Conservation (phyloP, 2,888 invertebrate species). For the Dexiosoma caninum region DNA sequence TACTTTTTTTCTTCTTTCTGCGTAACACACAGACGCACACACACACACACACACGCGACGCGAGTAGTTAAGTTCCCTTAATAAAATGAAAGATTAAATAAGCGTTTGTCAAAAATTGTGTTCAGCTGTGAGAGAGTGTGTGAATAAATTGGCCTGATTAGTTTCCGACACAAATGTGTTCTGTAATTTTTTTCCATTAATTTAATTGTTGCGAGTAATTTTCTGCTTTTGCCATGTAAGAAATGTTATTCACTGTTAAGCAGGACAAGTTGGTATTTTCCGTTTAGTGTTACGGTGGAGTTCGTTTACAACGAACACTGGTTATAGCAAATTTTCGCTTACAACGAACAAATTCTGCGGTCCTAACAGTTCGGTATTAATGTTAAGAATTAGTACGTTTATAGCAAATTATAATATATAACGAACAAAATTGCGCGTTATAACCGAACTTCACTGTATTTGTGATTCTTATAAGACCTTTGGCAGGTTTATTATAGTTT, state of each 20-base stretch:
- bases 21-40: neutral
- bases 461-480: neutral
- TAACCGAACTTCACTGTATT: neutral
- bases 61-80: neutral
- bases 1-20: neutral
- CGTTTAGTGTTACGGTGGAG: too few species aligned
- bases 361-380: too few species aligned
- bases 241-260: neutral
- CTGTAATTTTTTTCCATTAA: neutral
- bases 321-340: too few species aligned
- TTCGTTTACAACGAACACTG: too few species aligned
- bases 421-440: too few species aligned
- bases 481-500: neutral
- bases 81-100: constrained; percentile 3
- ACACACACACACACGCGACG: neutral
- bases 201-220: neutral
- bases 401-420: too few species aligned
- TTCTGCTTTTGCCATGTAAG: neutral
- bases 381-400: too few species aligned
- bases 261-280: too few species aligned
- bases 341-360: too few species aligned
- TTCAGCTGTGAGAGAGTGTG: neutral
- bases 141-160: constrained; percentile 2
- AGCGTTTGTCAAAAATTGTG: neutral
- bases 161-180: neutral